Evolutionary conservation across 2,113 vertebrate genomes (phyloP), one percentile per base, ranked within the genome.

Genomic region (Benitochromis conjunctus): DNA sequence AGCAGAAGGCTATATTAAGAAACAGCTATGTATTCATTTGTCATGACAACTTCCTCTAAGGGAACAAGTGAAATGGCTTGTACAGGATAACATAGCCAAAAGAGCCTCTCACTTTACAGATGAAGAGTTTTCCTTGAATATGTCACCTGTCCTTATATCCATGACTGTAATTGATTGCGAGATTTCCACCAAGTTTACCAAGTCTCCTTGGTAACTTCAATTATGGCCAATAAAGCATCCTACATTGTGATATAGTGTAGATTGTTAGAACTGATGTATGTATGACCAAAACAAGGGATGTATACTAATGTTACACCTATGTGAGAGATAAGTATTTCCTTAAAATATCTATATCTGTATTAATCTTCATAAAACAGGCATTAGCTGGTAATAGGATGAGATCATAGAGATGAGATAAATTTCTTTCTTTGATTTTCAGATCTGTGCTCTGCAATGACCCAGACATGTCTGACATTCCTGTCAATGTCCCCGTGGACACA

Each of bases 381-480:
- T 2, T 76, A 53, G 46, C 71, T 53, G 46, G 51, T 51, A 53
- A 53, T 8, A 53, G 24, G 16, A 13, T 1, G 43, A 41, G n/a
- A 24, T 69, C 12, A 43, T 14, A 58, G 24, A 29, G 24, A 58
- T 62, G 29, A 62, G 66, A 29, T 53, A 8, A 34, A 19, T 82
- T 41, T n/a, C 7, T 60, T 2, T 41, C 8, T 62, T 87, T 80
- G 21, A 56, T 34, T 79, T 92, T 64, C 93, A 99, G 98, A 92
- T 97, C 94, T 34, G 97, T 99, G 48, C 92, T 99, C 12, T 99
- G 99, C 91, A 98, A 98, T 60, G 98, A 99, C 88, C 97, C 97
- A 29, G 98, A 99, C 91, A 99, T 98, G 97, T 97, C 97, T 1
- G 97, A 98, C 69, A 95, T 99, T 48, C 99, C 99, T 0, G 94